phyloP scores from a whole-genome alignment of 2,113 vertebrate species.

The Python bivittatus region DNA sequence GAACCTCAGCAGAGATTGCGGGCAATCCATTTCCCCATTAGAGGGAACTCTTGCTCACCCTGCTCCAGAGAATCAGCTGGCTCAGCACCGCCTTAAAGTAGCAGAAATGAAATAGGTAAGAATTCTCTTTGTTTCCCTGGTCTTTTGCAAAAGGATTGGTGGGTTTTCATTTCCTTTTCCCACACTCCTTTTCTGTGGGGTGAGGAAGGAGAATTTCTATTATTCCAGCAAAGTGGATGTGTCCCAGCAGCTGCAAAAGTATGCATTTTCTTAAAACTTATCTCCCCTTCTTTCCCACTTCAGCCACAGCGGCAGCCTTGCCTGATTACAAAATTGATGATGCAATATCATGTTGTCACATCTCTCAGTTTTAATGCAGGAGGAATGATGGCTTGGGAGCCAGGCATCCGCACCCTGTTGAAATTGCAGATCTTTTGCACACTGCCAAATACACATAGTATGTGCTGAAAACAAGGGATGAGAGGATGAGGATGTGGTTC shows the following conservation, averaged over 20 bases:
- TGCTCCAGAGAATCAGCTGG: background rate
- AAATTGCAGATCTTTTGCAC: background rate
- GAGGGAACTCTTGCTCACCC: background rate
- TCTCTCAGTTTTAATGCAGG: background rate
- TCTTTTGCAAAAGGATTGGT: background rate
- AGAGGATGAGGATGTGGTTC: background rate
- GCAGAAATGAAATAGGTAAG: background rate
- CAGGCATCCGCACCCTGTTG: background rate
- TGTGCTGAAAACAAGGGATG: background rate
- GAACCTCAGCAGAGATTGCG: background rate
- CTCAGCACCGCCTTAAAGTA: background rate
- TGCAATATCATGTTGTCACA: background rate
- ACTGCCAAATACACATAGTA: background rate
- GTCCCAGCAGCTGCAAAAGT: background rate
- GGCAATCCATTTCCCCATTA: background rate
- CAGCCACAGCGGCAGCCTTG: background rate
- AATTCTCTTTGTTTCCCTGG: background rate
- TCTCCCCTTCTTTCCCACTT: background rate
- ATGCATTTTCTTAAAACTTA: background rate
- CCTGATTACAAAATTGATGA: background rate
- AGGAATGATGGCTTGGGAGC: background rate
- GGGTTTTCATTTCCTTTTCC: background rate
- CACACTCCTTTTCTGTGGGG: background rate
- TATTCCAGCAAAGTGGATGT: background rate
- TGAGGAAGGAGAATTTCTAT: background rate